Base-by-base conservation (phyloP, 2,797 vertebrate species). In the Morelia viridis region DNA sequence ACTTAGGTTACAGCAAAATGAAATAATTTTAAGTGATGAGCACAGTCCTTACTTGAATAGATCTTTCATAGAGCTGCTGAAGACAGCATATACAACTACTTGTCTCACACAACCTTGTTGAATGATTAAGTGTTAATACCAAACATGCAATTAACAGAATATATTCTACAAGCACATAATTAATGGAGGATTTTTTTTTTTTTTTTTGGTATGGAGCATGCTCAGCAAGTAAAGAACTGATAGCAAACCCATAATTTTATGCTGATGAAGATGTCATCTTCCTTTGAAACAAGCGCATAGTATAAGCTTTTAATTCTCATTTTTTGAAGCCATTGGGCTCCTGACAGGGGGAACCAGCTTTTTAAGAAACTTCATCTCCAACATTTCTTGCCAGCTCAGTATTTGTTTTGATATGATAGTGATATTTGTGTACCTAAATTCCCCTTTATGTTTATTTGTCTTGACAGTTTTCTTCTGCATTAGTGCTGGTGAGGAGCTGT, bases 391-490 rank as follows among this genome's bases (percentile, higher is more conserved):
- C 58, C 64, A 92, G 10, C 85, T 95, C 87, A 92, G 89, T 93
- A 56, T 91, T 93, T 91, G 85, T 94, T 96, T 83, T 93, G 87
- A 85, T 85, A 89, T 64, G 64, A 93, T n/a, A 12, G 28, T 89
- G 85, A 92, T 28, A 9, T 92, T 96, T 96, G 94, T 90, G 62
- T 89, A 50, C 93, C 1, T 93, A 87, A 94, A 94, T 94, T 96
- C 95, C 76, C 95, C 94, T 95, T 95, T 91, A 58, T 89, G 95
- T 96, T 96, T 96, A 97, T 96, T 96, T 89, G 94, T 93, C 76
- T 89, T 95, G 94, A 97, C 94, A 97, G 93, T 31, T 94, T 97
- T 96, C 95, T 96, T 95, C 94, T 96, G 91, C 95, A 94, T 96
- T 96, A 96, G 90, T 76, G 85, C 91, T 88, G 91, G 89, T 90